phyloP scores from a whole-genome alignment of 2,888 invertebrate species.

The Drosophila ezoana region DNA sequence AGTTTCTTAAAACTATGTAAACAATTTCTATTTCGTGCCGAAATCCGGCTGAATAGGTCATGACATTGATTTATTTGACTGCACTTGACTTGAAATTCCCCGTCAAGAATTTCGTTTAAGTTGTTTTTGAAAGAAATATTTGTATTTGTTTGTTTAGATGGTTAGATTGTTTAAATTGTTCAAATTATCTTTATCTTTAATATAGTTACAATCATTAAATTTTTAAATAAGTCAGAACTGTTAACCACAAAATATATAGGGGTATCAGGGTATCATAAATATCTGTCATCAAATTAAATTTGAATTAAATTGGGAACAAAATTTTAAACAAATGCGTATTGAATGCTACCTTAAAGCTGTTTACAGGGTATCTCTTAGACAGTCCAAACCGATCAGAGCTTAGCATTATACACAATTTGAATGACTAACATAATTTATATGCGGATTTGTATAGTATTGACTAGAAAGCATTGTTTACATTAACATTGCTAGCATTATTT shows the following conservation, averaged over 20 bases:
- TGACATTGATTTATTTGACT: slow-evolving; percentile 20
- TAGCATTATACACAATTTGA: slow-evolving; percentile 6
- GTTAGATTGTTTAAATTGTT: neutral
- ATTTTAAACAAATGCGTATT: no score
- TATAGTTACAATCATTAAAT: no score
- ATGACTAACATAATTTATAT: slow-evolving; percentile 1
- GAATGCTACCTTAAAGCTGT: no score
- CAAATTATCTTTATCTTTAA: no score
- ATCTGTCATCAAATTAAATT: no score
- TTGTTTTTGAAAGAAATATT: neutral
- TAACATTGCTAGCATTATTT: neutral
- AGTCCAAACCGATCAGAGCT: neutral
- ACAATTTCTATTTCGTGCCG: slow-evolving; percentile 39
- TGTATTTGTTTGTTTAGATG: slow-evolving; percentile 5
- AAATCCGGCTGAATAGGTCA: slow-evolving; percentile 17
- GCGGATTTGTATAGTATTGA: neutral
- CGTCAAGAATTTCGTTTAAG: slow-evolving; percentile 1
- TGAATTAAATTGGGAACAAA: no score
- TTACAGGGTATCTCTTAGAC: neutral
- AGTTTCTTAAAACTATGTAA: slow-evolving; percentile 43
- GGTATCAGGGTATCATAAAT: no score
- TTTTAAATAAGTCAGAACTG: neutral
- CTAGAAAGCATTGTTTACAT: no score
- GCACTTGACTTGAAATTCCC: neutral
- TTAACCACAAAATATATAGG: no score